Evolutionary conservation across 2,888 invertebrate species (phyloP), one percentile per base, ranked within the genome.

Genomic region (Anticlea derivata): DNA sequence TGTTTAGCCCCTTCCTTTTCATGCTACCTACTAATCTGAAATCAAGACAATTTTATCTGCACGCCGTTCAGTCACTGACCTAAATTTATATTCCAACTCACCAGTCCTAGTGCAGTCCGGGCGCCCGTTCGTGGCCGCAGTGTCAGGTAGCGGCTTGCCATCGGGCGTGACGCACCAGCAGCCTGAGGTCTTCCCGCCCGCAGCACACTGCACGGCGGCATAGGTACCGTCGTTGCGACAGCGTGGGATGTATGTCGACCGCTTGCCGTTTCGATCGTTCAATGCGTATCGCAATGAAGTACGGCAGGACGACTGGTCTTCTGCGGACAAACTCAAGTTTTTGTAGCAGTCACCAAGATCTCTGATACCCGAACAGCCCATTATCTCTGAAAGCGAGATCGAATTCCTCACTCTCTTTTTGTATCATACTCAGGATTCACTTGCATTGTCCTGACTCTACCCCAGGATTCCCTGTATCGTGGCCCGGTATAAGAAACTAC

Each of bases 121-220:
- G 67, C 93, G 92, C 44, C 93, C 92, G 65, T 93, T 93, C 58
- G 93, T 92, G 7, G 95, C 94, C 3, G 96, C 94, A 2, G 96
- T 96, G 66, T 96, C 95, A 6, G 95, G 94, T 43, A 98, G 92
- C 0, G 96, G 97, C 63, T 93, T 93, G 29, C 98, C 98, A 62
- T 94, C 93, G 7, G 94, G 93, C 0, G 96, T 96, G 53, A 97
- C 97, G 79, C 98, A 98, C 97, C 97, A 98, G 87, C 98, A 98
- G 73, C 93, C 93, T 1, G 96, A 94, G 48, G 93, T 93, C 4
- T 92, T 94, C 46, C 94, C 94, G 2, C 95, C 94, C 5, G 95
- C 94, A 44, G 94, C 94, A 76, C 98, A 98, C 86, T 98, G 98
- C 50, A 96, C 94, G 6, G 96, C 93, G 0, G 96, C 94, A 80